Conservation (phyloP, 2,888 invertebrate species). For the Synergus umbraculus region DNA sequence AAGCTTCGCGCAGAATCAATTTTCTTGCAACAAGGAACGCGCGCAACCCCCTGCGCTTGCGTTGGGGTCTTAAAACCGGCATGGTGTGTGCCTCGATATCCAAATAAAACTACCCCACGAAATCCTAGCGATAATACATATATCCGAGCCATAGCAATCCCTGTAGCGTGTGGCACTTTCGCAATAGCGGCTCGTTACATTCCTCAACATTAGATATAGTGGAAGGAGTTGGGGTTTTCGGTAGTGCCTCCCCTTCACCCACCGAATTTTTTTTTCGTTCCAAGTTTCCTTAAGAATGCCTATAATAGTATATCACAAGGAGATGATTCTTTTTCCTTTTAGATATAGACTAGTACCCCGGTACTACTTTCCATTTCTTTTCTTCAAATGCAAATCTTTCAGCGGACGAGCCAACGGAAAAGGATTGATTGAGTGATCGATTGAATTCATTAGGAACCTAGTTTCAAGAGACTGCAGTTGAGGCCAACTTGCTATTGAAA, state of each 20-base stretch:
- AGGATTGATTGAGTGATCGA: slow-evolving; percentile 12
- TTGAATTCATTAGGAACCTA: slow-evolving; percentile 2
- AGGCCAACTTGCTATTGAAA: not conserved
- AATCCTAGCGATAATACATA: slow-evolving; percentile 6
- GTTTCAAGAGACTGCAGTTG: not conserved
- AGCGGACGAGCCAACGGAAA: not conserved
- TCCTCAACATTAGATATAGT: not conserved
- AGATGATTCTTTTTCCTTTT: not conserved
- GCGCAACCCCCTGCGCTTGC: slow-evolving; percentile 51
- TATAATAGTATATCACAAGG: not conserved
- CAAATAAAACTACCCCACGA: not conserved
- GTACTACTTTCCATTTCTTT: slow-evolving; percentile 5
- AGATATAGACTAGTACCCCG: not conserved
- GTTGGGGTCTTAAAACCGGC: not conserved
- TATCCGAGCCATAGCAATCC: not conserved
- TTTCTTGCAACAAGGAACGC: slow-evolving; percentile 50
- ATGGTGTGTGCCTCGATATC: slow-evolving; percentile 5
- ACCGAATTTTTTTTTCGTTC: not conserved
- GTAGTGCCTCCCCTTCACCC: not conserved
- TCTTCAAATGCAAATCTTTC: not conserved
- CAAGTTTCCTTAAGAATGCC: not conserved
- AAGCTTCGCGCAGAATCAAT: slow-evolving; percentile 55
- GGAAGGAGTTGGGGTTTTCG: not conserved
- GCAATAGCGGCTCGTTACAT: not conserved
- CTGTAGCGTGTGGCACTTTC: not conserved